Base-by-base conservation (phyloP, 2,797 vertebrate genomes). In the Halcyon leucocephala region DNA sequence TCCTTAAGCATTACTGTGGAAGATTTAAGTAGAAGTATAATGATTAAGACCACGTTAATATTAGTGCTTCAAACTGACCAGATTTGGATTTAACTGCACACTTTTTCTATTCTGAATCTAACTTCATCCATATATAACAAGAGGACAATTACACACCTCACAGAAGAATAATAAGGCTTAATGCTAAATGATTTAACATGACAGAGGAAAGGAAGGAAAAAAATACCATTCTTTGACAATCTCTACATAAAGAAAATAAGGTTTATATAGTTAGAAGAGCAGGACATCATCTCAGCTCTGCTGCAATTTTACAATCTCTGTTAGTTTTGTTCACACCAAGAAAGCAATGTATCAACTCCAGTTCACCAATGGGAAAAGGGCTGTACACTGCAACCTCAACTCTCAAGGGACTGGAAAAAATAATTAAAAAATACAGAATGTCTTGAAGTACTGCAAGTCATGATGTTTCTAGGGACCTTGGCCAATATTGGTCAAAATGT, bases 61-160 rank as follows among this genome's bases (percentile, higher is more conserved):
- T 51, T 82, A 72, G 70, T 54, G 51, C 79, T 82, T 86, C 77
- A 95, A 79, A 95, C 67, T 86, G 62, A 51, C 49, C 39, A 64
- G 83, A 84, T 93, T 58, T 93, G 57, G 61, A 93, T 92, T 83
- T 78, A 94, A 94, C 61, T 46, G n/a, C 65, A 74, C 52, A 67
- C 18, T 73, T 86, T 42, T 84, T 82, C 74, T 85, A 16, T 51
- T 89, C 61, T 83, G 78, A 90, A 57, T 82, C 52, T 83, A 90
- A 81, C 48, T 70, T 62, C 78, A 92, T 49, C 67, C 17, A 18
- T 51, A 61, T 54, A 52, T 78, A 95, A 89, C 61, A 82, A 64
- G 49, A 48, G 24, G 55, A 61, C 52, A 80, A 89, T 89, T 86
- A 62, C n/a, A 76, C 51, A 72, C 20, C 20, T 89, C 24, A 37